These are phyloP conservation scores for Cryptomyrus ogoouensis DNA, from an alignment of 2,113 vertebrate species.

Conservation along the genomic window DNA sequence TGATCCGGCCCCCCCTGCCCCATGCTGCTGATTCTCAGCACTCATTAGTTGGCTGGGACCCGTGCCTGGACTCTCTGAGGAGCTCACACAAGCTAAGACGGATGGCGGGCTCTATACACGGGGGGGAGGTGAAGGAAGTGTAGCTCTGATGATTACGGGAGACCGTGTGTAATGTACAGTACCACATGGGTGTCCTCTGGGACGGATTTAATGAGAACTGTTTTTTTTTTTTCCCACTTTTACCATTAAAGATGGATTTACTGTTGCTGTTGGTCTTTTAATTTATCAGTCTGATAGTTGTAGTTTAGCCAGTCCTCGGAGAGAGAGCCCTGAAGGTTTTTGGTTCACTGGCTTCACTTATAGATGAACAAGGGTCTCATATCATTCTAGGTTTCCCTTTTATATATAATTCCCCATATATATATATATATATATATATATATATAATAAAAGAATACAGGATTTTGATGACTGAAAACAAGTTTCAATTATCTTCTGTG, in stretches of 20 bases:
- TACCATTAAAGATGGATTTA: neutral
- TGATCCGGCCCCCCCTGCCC: neutral
- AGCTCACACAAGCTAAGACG: neutral
- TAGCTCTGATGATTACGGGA: neutral
- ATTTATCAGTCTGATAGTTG: neutral
- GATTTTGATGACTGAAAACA: neutral
- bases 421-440: neutral
- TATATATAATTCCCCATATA: neutral
- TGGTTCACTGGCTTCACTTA: neutral
- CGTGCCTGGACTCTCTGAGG: neutral
- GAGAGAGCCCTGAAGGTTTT: neutral
- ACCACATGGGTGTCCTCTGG: conserved; percentile 1
- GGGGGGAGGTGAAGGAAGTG: neutral
- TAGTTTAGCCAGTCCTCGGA: neutral
- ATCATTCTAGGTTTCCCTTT: neutral
- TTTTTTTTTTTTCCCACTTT: neutral
- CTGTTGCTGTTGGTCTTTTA: neutral
- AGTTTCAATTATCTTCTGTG: neutral
- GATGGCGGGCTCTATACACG: neutral
- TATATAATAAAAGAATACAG: neutral
- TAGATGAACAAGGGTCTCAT: neutral
- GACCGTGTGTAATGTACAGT: neutral
- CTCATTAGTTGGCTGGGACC: neutral
- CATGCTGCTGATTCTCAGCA: neutral
- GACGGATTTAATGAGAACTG: neutral